Conservation (phyloP, 2,797 vertebrate genomes). For the Gambusia yucatana region DNA sequence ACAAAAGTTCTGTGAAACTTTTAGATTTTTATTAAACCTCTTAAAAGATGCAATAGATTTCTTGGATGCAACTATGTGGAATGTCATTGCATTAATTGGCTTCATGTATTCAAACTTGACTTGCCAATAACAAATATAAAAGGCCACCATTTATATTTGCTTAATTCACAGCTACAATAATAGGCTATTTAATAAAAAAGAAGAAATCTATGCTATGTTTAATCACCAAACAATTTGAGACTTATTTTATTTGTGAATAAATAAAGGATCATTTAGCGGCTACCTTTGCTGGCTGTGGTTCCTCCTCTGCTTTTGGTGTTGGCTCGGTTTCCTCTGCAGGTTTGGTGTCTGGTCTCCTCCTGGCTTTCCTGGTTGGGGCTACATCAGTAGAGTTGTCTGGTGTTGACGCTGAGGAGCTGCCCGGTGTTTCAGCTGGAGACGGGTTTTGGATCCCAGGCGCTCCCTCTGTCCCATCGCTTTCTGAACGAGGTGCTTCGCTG, state of each 20-base stretch:
- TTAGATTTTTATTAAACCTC: background rate
- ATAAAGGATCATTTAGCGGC: background rate
- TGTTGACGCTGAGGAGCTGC: background rate
- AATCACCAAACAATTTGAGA: background rate
- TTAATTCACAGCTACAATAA: background rate
- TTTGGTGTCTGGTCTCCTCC: conserved; percentile 87
- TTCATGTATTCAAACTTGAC: background rate
- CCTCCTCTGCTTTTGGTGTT: conserved; percentile 59
- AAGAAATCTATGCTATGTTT: background rate
- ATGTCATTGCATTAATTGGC: background rate
- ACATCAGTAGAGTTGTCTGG: conserved; percentile 70
- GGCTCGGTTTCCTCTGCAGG: conserved; percentile 56
- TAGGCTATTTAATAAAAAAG: background rate
- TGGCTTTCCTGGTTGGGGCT: conserved; percentile 80
- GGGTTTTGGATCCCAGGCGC: conserved; percentile 1
- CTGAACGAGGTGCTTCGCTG: conserved; percentile 61
- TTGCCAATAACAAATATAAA: background rate
- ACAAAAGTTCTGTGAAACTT: background rate
- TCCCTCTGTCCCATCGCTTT: conserved; percentile 22
- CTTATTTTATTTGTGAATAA: no score
- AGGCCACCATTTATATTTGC: background rate
- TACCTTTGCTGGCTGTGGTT: conserved; percentile 63
- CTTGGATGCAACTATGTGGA: background rate
- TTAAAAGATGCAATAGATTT: background rate
- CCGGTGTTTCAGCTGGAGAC: conserved; percentile 31